These are phyloP conservation scores for Oryzias celebensis DNA, from an alignment of 2,113 vertebrate species.

Conservation along the genomic window DNA sequence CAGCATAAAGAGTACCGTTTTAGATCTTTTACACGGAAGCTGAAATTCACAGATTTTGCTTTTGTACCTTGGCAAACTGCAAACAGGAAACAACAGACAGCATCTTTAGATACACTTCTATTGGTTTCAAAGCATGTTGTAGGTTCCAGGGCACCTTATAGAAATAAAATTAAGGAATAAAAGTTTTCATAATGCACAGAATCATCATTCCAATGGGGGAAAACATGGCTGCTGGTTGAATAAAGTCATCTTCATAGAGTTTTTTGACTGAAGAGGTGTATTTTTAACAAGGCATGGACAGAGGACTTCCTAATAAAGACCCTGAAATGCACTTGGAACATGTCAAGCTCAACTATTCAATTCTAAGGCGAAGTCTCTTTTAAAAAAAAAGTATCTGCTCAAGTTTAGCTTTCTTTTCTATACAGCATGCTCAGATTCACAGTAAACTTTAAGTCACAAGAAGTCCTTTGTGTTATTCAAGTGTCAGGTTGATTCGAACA, in stretches of 20 bases:
- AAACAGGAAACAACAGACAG: slow-evolving; percentile 39
- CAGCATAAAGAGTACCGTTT: slow-evolving; percentile 57
- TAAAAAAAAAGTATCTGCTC: slow-evolving; percentile 49
- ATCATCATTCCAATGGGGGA: slow-evolving; percentile 22
- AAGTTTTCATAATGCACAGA: slow-evolving; percentile 34
- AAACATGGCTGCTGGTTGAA: slow-evolving; percentile 41
- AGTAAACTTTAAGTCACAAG: slow-evolving; percentile 67
- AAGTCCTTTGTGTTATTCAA: slow-evolving; percentile 66
- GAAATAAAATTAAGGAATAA: slow-evolving; percentile 20
- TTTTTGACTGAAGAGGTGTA: slow-evolving; percentile 22
- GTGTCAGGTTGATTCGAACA: slow-evolving; percentile 54
- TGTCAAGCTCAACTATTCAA: slow-evolving; percentile 39
- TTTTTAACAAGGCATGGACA: slow-evolving; percentile 45
- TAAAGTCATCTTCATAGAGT: slow-evolving; percentile 31
- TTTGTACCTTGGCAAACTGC: slow-evolving; percentile 71
- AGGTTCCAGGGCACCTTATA: slow-evolving; percentile 29
- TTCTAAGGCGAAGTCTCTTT: slow-evolving; percentile 65
- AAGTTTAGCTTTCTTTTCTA: slow-evolving; percentile 39
- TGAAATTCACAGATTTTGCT: slow-evolving; percentile 60
- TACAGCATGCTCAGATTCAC: slow-evolving; percentile 66
- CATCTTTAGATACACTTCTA: slow-evolving; percentile 49
- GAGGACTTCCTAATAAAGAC: slow-evolving; percentile 34
- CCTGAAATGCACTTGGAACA: slow-evolving; percentile 18
- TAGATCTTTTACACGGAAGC: slow-evolving; percentile 42
- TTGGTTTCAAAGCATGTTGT: slow-evolving; percentile 60